phyloP scores from a whole-genome alignment of 2,888 invertebrate species.

The Biston stratarius region DNA sequence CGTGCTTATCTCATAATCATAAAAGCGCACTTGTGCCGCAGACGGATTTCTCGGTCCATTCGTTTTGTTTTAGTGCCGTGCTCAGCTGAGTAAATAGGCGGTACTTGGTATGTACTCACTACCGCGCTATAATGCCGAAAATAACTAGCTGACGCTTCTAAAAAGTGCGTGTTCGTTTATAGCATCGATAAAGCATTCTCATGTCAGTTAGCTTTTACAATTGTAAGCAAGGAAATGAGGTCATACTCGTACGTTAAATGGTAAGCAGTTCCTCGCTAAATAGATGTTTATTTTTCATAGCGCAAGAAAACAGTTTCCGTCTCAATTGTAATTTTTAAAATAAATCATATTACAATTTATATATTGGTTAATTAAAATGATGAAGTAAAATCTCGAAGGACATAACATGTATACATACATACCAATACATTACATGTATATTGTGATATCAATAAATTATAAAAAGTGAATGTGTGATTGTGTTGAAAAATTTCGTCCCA shows the following conservation, averaged over 20 bases:
- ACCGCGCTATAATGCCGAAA: slow-evolving; percentile 49
- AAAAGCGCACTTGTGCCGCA: slow-evolving; percentile 66
- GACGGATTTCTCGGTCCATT: slow-evolving; percentile 69
- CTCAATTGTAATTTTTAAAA: too few relatives aligned
- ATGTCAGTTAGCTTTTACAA: not conserved
- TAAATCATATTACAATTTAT: too few relatives aligned
- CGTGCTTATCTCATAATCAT: slow-evolving; percentile 72
- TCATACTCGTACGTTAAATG: not conserved
- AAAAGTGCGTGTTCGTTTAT: slow-evolving; percentile 65
- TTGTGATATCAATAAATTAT: not conserved
- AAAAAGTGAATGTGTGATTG: not conserved
- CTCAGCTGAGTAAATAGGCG: slow-evolving; percentile 69
- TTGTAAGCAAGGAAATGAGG: not conserved
- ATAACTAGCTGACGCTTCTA: slow-evolving; percentile 50
- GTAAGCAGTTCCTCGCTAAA: not conserved
- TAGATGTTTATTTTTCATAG: not conserved
- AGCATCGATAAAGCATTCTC: slow-evolving; percentile 8
- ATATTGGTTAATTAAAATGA: too few relatives aligned
- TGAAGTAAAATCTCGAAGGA: too few relatives aligned
- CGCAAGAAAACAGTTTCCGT: too few relatives aligned
- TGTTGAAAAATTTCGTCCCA: slow-evolving; percentile 55
- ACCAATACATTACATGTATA: not conserved
- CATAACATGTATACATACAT: not conserved
- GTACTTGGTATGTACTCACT: slow-evolving; percentile 32
- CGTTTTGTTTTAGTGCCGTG: slow-evolving; percentile 65